phyloP scores from a whole-genome alignment of 1,140 invertebrate species.

The Drosophila tropicalis region DNA sequence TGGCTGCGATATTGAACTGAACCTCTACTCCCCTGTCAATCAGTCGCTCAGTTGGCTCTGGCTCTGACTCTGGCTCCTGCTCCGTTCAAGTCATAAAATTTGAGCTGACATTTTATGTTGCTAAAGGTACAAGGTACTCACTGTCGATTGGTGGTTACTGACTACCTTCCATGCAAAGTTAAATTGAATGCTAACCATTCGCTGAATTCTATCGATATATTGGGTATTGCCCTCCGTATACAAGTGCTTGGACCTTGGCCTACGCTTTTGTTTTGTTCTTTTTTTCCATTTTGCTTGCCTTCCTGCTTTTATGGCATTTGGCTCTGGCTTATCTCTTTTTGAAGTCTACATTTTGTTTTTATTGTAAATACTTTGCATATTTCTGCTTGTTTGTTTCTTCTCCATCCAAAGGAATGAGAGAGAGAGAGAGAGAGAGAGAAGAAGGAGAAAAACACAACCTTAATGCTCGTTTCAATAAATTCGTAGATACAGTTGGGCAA shows the following conservation, averaged over 20 bases:
- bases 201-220: neutral
- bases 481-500: slow-evolving; percentile 5
- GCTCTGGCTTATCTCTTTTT: slow-evolving; percentile 30
- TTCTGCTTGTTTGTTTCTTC: slow-evolving; percentile 52
- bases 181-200: slow-evolving; percentile 44
- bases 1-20: neutral
- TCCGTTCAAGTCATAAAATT: slow-evolving; percentile 64
- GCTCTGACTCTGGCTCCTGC: neutral
- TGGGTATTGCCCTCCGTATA: neutral
- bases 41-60: neutral
- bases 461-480: neutral
- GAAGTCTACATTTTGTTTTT: slow-evolving; percentile 43
- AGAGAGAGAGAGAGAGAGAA: too few relatives aligned
- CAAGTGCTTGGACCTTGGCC: neutral
- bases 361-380: slow-evolving; percentile 77
- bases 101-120: slow-evolving; percentile 65
- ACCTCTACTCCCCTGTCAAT: neutral
- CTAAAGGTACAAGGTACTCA: neutral
- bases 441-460: too few relatives aligned
- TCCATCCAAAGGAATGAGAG: neutral
- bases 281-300: neutral
- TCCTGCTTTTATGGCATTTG: slow-evolving; percentile 49
- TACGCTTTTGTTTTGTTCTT: neutral
- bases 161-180: slow-evolving; percentile 43
- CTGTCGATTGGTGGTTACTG: neutral